Base-by-base conservation (phyloP, 2,797 vertebrate genomes). In the Phrynocephalus guinanensis region DNA sequence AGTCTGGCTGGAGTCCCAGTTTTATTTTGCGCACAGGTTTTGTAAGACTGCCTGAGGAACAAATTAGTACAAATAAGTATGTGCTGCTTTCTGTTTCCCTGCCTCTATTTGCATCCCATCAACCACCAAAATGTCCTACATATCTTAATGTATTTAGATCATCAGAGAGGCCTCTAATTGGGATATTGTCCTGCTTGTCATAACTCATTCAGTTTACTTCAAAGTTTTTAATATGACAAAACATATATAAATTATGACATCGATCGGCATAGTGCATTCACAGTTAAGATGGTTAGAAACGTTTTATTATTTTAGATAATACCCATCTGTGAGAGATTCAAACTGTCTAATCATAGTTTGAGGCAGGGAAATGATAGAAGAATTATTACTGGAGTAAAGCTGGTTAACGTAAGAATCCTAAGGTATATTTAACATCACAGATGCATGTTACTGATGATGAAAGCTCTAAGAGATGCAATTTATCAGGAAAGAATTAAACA, bases 261-360 rank as follows among this genome's bases (percentile, higher is more conserved):
- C 72, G 60, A 28, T n/a, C 50, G 78, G 63, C 68, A 73, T 72
- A 11, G n/a, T 83, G 72, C 68, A 22, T 85, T 85, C 76, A 80
- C 6, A 86, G 30, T 28, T 63, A 60, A 71, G 33, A 56, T 71
- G 56, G 30, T 15, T 33, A 79, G 7, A 15, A 75, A 50, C 10
- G 67, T 66, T 87, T 67, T 67, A 63, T 67, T 30, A 79, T 70
- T 67, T 87, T 44, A 86, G 87, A 60, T 71, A 71, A 80, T 60
- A 71, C 48, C 78, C 79, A 86, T 71, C 79, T 87, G 79, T 76
- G 80, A 48, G 71, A 75, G 76, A 82, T 82, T 87, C 82, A 87
- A 80, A 82, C 75, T 82, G 71, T 22, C 72, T 82, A 87, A 82
- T 87, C 60, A 75, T 38, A 50, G 44, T 76, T 87, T 50, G 86